Evolutionary conservation across 1,140 invertebrate species (phyloP).

Genomic region (Apis laboriosa): DNA sequence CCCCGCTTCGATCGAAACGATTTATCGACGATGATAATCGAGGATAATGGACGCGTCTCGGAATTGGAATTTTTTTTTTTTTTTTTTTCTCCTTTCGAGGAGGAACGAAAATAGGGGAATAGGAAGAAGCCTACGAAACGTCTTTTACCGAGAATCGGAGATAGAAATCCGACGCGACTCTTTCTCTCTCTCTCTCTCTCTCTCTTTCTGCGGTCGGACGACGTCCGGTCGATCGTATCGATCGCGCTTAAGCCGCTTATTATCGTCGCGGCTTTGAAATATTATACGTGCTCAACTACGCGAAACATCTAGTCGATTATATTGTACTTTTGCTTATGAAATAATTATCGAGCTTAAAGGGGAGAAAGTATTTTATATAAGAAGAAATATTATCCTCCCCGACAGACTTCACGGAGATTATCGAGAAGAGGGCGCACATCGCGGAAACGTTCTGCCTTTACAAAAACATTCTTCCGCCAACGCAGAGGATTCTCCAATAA

Average conservation of each 20-base stretch:
- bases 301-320: background rate
- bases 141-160: background rate
- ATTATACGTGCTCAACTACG: background rate
- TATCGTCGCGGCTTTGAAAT: background rate
- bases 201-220: background rate
- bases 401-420: conserved; percentile 18
- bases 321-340: background rate
- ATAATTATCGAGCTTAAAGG: too few species aligned
- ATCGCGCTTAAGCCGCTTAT: background rate
- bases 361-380: too few species aligned
- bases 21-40: too few species aligned
- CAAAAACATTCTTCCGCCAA: conserved; percentile 53
- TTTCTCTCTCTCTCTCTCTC: too few species aligned
- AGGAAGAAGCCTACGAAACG: background rate
- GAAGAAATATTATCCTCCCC: background rate
- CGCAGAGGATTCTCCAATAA: conserved; percentile 60
- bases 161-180: background rate
- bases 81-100: too few species aligned
- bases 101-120: too few species aligned
- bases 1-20: too few species aligned
- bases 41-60: too few species aligned
- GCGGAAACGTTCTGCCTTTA: conserved; percentile 23
- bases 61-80: too few species aligned
- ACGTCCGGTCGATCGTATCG: background rate
- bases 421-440: conserved; percentile 18